A percentile compares a stretch with the other conserved stretches of the same genome.
Conservation (phyloP, 2,113 vertebrate genomes). For the Rhineura floridana region DNA sequence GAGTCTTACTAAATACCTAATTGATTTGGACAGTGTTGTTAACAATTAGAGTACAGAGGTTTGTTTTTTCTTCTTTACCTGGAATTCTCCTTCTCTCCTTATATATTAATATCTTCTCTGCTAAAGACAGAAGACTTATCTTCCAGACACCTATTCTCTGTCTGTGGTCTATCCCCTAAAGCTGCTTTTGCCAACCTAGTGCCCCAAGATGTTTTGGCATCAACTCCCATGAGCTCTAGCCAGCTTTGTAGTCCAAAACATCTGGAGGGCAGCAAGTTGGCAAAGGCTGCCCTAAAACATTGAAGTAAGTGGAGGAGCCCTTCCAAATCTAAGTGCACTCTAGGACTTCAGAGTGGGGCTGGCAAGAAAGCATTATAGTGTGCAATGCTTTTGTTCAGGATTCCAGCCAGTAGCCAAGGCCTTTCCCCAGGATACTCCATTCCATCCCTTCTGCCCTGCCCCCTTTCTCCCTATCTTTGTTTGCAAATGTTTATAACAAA, state of each 20-base stretch:
- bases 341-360: neutral
- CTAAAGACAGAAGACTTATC: neutral
- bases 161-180: neutral
- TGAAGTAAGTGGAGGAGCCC: neutral
- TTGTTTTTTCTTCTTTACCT: neutral
- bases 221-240: no score
- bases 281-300: no score
- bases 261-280: no score
- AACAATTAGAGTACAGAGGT: neutral
- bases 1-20: neutral
- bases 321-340: neutral
- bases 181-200: no score
- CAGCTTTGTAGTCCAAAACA: no score
- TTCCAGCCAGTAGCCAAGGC: neutral
- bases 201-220: no score
- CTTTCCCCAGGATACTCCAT: no score
- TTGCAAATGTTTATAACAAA: no score
- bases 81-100: neutral
- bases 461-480: neutral
- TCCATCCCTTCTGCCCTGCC: no score
- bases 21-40: constrained; percentile 14
- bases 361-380: neutral
- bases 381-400: neutral
- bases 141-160: neutral
- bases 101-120: fast-evolving